A percentile compares a stretch with the other conserved stretches of the same genome.
phyloP scores from a whole-genome alignment of 1,140 invertebrate genomes.

The Heliothis subflexa region DNA sequence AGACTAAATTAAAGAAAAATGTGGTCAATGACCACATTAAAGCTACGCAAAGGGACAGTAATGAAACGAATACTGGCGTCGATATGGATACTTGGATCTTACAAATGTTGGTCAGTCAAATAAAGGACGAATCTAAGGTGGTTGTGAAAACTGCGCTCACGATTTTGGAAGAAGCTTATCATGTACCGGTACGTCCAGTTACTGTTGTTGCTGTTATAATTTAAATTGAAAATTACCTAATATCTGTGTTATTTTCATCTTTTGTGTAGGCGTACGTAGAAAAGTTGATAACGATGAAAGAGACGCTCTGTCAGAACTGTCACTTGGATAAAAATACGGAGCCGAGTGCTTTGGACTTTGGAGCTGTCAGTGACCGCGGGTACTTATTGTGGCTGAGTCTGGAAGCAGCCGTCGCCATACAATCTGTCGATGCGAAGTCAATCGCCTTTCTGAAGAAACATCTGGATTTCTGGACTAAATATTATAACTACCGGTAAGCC shows the following conservation, averaged over 20 bases:
- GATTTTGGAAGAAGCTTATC: constrained; percentile 96
- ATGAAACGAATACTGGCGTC: constrained; percentile 58
- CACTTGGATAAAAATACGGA: constrained; percentile 69
- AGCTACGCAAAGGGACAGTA: constrained; percentile 62
- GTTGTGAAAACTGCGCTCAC: constrained; percentile 93
- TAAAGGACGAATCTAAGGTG: constrained; percentile 92
- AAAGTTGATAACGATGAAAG: constrained; percentile 90
- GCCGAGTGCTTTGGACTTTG: constrained; percentile 90
- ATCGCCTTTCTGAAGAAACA: constrained; percentile 90
- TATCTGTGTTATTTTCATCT: no score
- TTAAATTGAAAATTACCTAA: no score
- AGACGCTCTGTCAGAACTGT: constrained; percentile 72
- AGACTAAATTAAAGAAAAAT: constrained; percentile 78
- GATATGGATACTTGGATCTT: constrained; percentile 94
- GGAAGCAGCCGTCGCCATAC: constrained; percentile 91
- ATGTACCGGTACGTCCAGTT: constrained; percentile 89
- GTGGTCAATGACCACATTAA: constrained; percentile 68
- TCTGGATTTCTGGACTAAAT: constrained; percentile 91
- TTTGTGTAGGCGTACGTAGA: constrained; percentile 90
- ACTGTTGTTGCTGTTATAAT: background rate
- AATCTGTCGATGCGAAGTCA: constrained; percentile 89
- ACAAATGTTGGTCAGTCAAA: constrained; percentile 92
- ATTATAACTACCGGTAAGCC: constrained; percentile 90
- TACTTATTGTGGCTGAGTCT: constrained; percentile 93
- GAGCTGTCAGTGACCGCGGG: constrained; percentile 90